phyloP scores from a whole-genome alignment of 2,113 vertebrate genomes.

The Brachyhypopomus gauderio region DNA sequence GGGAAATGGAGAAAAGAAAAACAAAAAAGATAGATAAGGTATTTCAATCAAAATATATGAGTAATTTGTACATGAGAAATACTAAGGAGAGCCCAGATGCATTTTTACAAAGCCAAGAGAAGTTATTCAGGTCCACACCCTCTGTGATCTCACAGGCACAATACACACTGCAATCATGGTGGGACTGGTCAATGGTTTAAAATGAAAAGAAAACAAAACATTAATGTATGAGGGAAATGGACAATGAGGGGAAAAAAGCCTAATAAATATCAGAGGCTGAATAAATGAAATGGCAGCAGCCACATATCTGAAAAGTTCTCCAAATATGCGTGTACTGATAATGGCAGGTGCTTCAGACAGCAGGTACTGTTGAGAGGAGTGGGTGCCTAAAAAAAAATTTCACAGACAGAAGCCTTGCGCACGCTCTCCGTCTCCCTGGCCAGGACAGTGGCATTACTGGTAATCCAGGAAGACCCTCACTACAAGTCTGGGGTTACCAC shows the following conservation, averaged over 20 bases:
- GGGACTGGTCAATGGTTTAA: slow-evolving; percentile 61
- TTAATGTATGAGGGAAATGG: slow-evolving; percentile 61
- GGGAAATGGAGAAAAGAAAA: slow-evolving; percentile 64
- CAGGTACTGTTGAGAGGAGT: slow-evolving; percentile 78
- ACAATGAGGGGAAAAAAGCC: slow-evolving; percentile 85
- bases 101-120: slow-evolving; percentile 50
- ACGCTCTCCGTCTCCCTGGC: slow-evolving; percentile 69
- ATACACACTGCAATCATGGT: slow-evolving; percentile 30
- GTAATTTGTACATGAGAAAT: slow-evolving; percentile 66
- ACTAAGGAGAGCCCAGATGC: slow-evolving; percentile 77
- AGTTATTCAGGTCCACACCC: slow-evolving; percentile 4
- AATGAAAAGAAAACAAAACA: slow-evolving; percentile 74
- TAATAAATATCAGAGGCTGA: slow-evolving; percentile 84
- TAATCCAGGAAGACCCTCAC: slow-evolving; percentile 72
- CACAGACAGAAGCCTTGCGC: slow-evolving; percentile 81
- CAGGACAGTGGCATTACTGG: slow-evolving; percentile 84
- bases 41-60: slow-evolving; percentile 81
- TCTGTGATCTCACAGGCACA: neutral
- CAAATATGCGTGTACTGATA: slow-evolving; percentile 81
- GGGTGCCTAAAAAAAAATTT: slow-evolving; percentile 85
- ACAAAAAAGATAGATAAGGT: slow-evolving; percentile 76
- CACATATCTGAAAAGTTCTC: slow-evolving; percentile 84
- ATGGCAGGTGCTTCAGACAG: slow-evolving; percentile 86
- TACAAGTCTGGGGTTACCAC: slow-evolving; percentile 56
- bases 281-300: slow-evolving; percentile 80